These are phyloP conservation scores for Agelas oroides DNA, from an alignment of 37 sponge, comb jelly and placozoan species.

Conservation along the genomic window DNA sequence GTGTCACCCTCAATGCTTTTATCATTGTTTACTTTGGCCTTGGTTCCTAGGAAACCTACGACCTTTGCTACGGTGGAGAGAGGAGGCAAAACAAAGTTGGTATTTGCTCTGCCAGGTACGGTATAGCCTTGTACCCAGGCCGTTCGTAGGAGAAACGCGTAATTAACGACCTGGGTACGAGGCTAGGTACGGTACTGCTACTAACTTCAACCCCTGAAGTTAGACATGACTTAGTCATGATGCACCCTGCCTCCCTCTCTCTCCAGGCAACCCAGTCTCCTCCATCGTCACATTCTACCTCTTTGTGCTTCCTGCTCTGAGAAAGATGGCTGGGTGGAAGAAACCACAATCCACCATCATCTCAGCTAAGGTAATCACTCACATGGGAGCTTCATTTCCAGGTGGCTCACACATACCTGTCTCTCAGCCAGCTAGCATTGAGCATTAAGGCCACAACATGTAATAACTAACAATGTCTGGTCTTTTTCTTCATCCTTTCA, in stretches of 20 bases:
- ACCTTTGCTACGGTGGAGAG: slow-evolving; percentile 89
- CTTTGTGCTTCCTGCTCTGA: slow-evolving; percentile 92
- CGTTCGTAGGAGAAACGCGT: too few relatives aligned
- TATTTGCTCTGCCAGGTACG: slow-evolving; percentile 95
- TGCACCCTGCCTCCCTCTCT: not conserved
- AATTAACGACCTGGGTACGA: not conserved
- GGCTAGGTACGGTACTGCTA: not conserved
- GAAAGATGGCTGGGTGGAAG: slow-evolving; percentile 76
- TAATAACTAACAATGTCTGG: too few relatives aligned
- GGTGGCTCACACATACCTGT: too few relatives aligned
- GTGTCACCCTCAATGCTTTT: too few relatives aligned
- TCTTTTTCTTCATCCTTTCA: too few relatives aligned
- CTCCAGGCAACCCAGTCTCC: slow-evolving; percentile 95
- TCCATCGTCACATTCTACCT: slow-evolving; percentile 91
- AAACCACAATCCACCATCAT: slow-evolving; percentile 13
- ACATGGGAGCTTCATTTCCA: too few relatives aligned
- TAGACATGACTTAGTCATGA: too few relatives aligned
- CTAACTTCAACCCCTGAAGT: too few relatives aligned
- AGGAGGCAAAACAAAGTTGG: slow-evolving; percentile 68
- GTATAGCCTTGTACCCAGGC: not conserved
- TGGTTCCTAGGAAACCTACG: slow-evolving; percentile 90
- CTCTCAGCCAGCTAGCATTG: too few relatives aligned
- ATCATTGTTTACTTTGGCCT: too few relatives aligned
- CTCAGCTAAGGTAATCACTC: slow-evolving; percentile 18
- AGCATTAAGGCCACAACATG: too few relatives aligned